phyloP scores from a whole-genome alignment of 2,888 invertebrate genomes.

The Arctia plantaginis region DNA sequence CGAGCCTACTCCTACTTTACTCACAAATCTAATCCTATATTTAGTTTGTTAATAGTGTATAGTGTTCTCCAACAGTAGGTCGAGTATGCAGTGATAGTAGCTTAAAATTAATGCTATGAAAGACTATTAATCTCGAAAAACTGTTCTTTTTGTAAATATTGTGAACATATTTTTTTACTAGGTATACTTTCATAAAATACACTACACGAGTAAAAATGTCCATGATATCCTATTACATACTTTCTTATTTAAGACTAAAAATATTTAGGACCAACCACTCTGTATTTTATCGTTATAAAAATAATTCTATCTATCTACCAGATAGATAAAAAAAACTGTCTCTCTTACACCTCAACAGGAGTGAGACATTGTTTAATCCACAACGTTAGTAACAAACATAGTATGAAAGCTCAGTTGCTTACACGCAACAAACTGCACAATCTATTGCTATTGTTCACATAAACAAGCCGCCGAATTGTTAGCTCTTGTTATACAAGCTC shows the following conservation, averaged over 20 bases:
- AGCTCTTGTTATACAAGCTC: conserved; percentile 77
- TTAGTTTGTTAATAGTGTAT: neutral
- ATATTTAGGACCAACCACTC: neutral
- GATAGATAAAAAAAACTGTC: neutral
- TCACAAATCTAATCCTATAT: neutral
- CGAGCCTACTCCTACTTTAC: conserved; percentile 20
- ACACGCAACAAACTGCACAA: conserved; percentile 65
- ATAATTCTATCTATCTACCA: neutral
- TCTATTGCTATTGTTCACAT: conserved; percentile 77
- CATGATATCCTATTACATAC: no score
- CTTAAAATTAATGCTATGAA: neutral
- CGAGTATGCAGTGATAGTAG: neutral
- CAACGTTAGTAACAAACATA: conserved; percentile 29
- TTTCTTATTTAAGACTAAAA: no score
- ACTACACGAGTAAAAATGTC: no score
- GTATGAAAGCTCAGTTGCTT: conserved; percentile 69
- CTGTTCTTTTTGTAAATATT: neutral
- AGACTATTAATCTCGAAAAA: neutral
- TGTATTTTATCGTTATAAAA: neutral
- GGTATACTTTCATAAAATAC: neutral
- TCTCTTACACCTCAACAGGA: neutral
- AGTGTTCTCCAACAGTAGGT: neutral
- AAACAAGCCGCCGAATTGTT: conserved; percentile 79
- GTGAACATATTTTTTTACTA: neutral
- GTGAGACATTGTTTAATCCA: neutral